Evolutionary conservation across 2,888 invertebrate species (phyloP), one percentile per base, ranked within the genome.

Genomic region (Iphiclides podalirius): DNA sequence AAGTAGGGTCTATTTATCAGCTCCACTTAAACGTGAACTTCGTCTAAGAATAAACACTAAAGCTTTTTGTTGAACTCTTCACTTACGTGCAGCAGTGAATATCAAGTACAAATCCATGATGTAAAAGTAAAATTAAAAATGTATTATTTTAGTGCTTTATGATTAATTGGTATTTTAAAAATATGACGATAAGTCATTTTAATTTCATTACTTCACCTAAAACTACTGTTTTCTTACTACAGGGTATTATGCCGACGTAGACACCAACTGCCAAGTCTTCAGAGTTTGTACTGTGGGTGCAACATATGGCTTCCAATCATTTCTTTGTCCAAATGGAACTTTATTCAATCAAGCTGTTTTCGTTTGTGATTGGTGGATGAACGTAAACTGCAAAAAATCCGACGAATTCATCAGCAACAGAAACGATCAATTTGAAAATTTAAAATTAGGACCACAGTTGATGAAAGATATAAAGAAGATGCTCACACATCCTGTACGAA

Each of bases 331-430:
- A 3, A 91, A 93, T 60, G 93, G 93, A 50, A 92, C 93, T 7
- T 77, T 92, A 14, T 93, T 93, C 71, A 92, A 92, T 61, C 93
- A 93, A 73, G 90, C 90, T 40, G 85, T 92, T 1, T 84, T 92
- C 50, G 92, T 92, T 1, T 93, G 93, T 59, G 92, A 92, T 61
- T 93, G 93, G 93, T 93, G 93, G 93, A 91, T 90, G 79, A 91
- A 92, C 59, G 92, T 93, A 0, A 87, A 91, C 55, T 93, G 93
- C 59, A 75, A 83, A 26, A 68, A 81, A 17, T 83, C 90, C 1
- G 73, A 77, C 49, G 73, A 80, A 49, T 60, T 72, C 3, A 80
- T 83, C 54, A 85, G 78, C 52, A 71, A 66, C 16, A 80, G 81
- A 52, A 88, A 87, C 35, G 78, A 88, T 33, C 83, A 85, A 54